A percentile compares a stretch with the other conserved stretches of the same genome.
Conservation (phyloP, 2,113 vertebrate genomes). For the Bos indicus region DNA sequence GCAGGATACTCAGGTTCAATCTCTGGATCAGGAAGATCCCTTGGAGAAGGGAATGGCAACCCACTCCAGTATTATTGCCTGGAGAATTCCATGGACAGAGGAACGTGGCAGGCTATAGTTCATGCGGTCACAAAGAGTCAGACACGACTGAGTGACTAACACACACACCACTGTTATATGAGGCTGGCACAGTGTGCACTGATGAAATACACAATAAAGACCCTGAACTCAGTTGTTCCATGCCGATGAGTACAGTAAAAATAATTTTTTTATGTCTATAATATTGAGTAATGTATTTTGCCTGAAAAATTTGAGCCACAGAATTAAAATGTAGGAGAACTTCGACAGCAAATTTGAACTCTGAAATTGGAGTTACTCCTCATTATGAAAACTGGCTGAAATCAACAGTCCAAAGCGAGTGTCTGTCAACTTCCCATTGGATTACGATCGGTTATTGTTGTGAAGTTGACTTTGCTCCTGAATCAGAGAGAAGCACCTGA, state of each 20-base stretch:
- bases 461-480: neutral
- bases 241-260: neutral
- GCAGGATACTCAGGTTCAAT: neutral
- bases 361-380: neutral
- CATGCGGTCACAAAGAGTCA: neutral
- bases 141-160: neutral
- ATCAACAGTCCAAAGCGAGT: neutral
- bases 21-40: neutral
- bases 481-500: neutral
- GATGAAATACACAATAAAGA: neutral
- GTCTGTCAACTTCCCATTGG: neutral
- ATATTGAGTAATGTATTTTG: constrained; percentile 25
- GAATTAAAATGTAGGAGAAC: neutral
- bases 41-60: neutral
- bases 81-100: neutral
- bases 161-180: neutral
- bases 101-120: neutral
- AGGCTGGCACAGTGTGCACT: neutral
- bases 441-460: neutral
- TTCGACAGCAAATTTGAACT: constrained; percentile 3
- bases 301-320: neutral
- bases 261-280: neutral
- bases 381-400: neutral
- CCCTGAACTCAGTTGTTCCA: neutral
- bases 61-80: neutral